Conservation (phyloP, 2,888 invertebrate species). For the Mythimna ferrago region DNA sequence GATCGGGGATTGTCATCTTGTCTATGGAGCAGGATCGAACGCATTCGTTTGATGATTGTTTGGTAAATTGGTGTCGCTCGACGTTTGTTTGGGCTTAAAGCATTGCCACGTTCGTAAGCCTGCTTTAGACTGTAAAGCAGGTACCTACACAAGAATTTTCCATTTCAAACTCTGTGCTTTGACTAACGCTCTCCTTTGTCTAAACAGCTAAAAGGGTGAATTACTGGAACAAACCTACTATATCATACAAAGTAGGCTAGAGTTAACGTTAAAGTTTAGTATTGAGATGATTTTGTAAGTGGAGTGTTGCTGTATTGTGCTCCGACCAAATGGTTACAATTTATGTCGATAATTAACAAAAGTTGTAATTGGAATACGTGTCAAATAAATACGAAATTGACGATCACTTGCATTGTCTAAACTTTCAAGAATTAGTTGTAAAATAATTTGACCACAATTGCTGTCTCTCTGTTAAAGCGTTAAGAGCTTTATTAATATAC, state of each 20-base stretch:
- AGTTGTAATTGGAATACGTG: slow-evolving; percentile 2
- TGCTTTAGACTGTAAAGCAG: neutral
- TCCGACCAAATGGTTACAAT: slow-evolving; percentile 9
- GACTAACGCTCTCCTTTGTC: slow-evolving; percentile 9
- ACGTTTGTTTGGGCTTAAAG: slow-evolving; percentile 29
- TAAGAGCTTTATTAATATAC: slow-evolving; percentile 13
- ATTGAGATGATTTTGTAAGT: slow-evolving; percentile 22
- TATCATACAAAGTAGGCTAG: slow-evolving; percentile 33
- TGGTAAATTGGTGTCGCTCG: slow-evolving; percentile 21
- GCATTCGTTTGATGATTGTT: slow-evolving; percentile 37
- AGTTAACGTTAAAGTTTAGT: slow-evolving; percentile 33
- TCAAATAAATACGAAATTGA: neutral
- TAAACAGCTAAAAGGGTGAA: slow-evolving; percentile 21
- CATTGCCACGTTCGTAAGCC: slow-evolving; percentile 25
- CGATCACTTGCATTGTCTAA: neutral
- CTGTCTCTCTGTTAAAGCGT: neutral
- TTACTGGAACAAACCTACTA: slow-evolving; percentile 34
- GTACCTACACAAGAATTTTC: slow-evolving; percentile 24
- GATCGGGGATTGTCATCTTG: slow-evolving; percentile 25
- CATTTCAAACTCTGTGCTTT: slow-evolving; percentile 33
- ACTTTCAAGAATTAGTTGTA: neutral
- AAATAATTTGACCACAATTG: slow-evolving; percentile 3
- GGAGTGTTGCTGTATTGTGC: slow-evolving; percentile 14
- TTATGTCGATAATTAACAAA: slow-evolving; percentile 6
- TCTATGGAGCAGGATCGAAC: slow-evolving; percentile 23